Evolutionary conservation across 2,888 invertebrate genomes (phyloP).

Genomic region (Nasonovia ribisnigri): DNA sequence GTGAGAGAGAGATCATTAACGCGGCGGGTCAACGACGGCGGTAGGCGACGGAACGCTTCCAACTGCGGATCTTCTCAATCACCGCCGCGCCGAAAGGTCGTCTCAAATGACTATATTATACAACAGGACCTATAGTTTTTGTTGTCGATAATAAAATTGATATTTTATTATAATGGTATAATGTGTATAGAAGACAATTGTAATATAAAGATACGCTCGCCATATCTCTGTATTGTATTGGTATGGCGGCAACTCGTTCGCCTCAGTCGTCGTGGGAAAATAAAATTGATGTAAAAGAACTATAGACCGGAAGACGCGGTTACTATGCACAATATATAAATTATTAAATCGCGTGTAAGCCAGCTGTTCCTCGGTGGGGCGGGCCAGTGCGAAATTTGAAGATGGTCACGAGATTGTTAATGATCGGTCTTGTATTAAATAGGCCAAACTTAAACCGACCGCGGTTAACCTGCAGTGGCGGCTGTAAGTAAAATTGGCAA

Average conservation of each 20-base stretch:
- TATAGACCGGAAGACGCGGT: slow-evolving; percentile 23
- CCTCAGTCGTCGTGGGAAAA: slow-evolving; percentile 15
- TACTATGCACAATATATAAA: neutral
- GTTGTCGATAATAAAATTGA: neutral
- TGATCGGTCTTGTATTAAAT: neutral
- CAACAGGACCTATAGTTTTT: too few relatives aligned
- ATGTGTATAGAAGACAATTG: neutral
- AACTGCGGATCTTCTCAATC: neutral
- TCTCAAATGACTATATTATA: neutral
- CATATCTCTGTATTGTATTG: neutral
- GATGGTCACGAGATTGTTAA: neutral
- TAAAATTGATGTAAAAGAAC: neutral
- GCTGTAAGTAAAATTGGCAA: neutral
- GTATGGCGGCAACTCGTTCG: neutral
- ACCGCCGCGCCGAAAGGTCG: neutral
- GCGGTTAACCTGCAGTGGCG: neutral
- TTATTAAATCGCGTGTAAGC: neutral
- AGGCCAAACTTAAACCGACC: slow-evolving; percentile 18
- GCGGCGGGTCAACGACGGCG: slow-evolving; percentile 45
- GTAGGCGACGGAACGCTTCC: slow-evolving; percentile 16
- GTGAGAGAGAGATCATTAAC: slow-evolving; percentile 21
- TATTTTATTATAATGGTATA: neutral
- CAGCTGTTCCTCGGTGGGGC: neutral
- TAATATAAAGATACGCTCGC: neutral
- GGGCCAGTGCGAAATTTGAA: slow-evolving; percentile 23